Evolutionary conservation across 1,140 invertebrate species (phyloP).

Genomic region (Lasioglossum albipes): DNA sequence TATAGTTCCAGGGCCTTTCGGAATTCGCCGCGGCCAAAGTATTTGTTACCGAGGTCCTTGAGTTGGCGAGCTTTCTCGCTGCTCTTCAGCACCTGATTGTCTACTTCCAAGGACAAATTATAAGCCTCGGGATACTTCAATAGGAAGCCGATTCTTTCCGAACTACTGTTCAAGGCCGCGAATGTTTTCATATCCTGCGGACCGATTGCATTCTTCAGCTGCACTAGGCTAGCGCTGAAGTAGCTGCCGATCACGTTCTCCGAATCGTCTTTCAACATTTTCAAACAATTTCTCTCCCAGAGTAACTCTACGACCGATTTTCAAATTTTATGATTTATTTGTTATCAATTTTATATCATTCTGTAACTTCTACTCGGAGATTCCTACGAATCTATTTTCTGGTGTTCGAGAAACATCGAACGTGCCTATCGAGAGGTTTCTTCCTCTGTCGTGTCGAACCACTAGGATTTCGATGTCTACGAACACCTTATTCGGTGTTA

Average conservation of each 20-base stretch:
- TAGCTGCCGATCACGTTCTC: conserved; percentile 68
- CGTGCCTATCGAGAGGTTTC: too few relatives aligned
- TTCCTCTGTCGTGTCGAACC: not conserved
- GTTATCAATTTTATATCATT: too few relatives aligned
- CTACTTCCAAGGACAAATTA: conserved; percentile 65
- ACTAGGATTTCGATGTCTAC: not conserved
- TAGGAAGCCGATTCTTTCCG: conserved; percentile 70
- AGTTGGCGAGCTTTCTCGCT: conserved; percentile 82
- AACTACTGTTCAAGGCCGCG: conserved; percentile 53
- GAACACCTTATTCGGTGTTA: not conserved
- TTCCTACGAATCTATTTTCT: not conserved
- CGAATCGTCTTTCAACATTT: conserved; percentile 54
- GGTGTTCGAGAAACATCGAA: too few relatives aligned
- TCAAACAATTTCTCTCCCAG: not conserved
- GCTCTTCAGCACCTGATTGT: conserved; percentile 81
- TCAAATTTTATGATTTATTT: not conserved
- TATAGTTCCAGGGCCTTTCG: conserved; percentile 87
- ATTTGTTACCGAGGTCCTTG: conserved; percentile 89
- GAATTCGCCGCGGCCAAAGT: conserved; percentile 89
- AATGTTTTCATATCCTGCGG: conserved; percentile 69
- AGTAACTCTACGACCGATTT: not conserved
- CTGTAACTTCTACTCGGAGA: too few relatives aligned
- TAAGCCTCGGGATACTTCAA: conserved; percentile 70
- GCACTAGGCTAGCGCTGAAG: conserved; percentile 71
- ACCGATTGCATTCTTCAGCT: conserved; percentile 61